phyloP scores from a whole-genome alignment of 2,888 invertebrate species.

The Rhorus exstirpatorius region DNA sequence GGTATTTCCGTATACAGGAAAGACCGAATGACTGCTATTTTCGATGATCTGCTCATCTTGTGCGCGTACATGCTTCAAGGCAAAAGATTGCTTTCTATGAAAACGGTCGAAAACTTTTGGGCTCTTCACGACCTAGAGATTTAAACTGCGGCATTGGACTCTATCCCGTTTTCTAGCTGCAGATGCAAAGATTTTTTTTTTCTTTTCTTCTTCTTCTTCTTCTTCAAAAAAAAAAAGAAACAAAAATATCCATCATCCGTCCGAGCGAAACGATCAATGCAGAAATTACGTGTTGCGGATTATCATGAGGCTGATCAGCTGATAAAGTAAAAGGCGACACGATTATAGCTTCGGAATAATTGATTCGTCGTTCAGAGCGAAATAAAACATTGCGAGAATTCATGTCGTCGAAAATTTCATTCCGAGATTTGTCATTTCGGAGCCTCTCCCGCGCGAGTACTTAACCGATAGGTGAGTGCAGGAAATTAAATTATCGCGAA shows the following conservation, averaged over 20 bases:
- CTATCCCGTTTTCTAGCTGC: neutral
- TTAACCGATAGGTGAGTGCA: slow-evolving; percentile 61
- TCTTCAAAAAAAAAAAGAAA: slow-evolving; percentile 3
- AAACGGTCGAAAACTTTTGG: slow-evolving; percentile 13
- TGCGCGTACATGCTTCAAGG: slow-evolving; percentile 30
- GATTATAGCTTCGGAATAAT: neutral
- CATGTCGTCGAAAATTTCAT: neutral
- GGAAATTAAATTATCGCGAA: slow-evolving; percentile 67
- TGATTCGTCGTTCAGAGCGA: no score
- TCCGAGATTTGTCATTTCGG: neutral
- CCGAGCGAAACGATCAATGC: neutral
- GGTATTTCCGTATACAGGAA: slow-evolving; percentile 8
- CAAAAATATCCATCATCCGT: neutral
- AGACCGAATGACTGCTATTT: slow-evolving; percentile 34
- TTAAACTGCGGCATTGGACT: slow-evolving; percentile 17
- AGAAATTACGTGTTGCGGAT: neutral
- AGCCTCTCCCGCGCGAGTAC: neutral
- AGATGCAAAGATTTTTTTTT: neutral
- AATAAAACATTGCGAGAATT: neutral
- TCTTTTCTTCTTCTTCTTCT: no score
- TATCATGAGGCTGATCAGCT: no score
- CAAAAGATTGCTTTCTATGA: slow-evolving; percentile 7
- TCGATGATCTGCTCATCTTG: slow-evolving; percentile 21
- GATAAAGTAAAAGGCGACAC: neutral
- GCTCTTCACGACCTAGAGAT: slow-evolving; percentile 38